Conservation (phyloP, 2,113 vertebrate species). For the Thunnus maccoyii region DNA sequence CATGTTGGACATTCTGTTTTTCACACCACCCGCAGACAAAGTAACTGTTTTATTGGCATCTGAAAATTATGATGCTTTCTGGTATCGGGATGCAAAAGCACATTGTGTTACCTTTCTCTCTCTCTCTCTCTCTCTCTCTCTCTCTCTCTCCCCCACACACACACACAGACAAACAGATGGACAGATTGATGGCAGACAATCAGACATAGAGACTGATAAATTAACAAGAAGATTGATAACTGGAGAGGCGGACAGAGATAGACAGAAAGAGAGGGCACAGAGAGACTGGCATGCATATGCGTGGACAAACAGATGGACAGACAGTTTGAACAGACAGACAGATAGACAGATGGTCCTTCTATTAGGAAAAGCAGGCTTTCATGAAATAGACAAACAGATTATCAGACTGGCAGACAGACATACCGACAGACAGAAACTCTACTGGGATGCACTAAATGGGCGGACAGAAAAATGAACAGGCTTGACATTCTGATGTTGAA, state of each 20-base stretch:
- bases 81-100: constrained; percentile 1
- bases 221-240: constrained; percentile 54
- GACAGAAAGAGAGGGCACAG: constrained; percentile 28
- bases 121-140: too few relatives aligned
- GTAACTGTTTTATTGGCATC: constrained; percentile 6
- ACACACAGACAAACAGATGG: constrained; percentile 35
- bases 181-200: constrained; percentile 41
- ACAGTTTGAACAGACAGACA: constrained; percentile 64
- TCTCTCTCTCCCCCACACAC: not conserved
- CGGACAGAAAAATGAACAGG: constrained; percentile 54
- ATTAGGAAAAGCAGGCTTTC: constrained; percentile 64
- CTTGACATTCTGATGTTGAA: constrained; percentile 71
- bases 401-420: constrained; percentile 42
- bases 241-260: constrained; percentile 12
- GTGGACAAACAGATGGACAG: constrained; percentile 68
- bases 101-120: not conserved
- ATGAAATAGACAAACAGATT: constrained; percentile 65
- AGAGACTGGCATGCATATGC: constrained; percentile 42
- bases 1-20: not conserved
- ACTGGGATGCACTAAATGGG: constrained; percentile 69
- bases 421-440: constrained; percentile 62
- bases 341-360: constrained; percentile 71
- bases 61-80: constrained; percentile 22
- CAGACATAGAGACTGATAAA: constrained; percentile 44
- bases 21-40: not conserved